Evolutionary conservation across 1,140 invertebrate genomes (phyloP).

Genomic region (Drosophila tristis): DNA sequence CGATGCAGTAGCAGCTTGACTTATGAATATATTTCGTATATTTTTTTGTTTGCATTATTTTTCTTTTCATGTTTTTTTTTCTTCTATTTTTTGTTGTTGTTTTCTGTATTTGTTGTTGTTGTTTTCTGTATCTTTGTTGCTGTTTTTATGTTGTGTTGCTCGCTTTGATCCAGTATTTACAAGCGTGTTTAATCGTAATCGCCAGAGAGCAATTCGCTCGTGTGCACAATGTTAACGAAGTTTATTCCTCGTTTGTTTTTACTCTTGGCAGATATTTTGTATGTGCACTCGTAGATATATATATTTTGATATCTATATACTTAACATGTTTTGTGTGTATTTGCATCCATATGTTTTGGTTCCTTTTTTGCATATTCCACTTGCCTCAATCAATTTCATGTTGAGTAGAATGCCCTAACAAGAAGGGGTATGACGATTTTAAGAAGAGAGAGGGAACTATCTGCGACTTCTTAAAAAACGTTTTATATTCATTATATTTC

Average conservation of each 20-base stretch:
- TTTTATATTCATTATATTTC: no score
- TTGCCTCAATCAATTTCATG: constrained; percentile 67
- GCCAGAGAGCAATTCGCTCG: constrained; percentile 45
- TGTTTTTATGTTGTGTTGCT: no score
- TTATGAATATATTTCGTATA: constrained; percentile 30
- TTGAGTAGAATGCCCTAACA: constrained; percentile 8
- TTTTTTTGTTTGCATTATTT: constrained; percentile 32
- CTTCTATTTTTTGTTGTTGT: constrained; percentile 1
- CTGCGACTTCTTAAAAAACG: no score
- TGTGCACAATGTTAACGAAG: constrained; percentile 48
- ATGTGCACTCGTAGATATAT: constrained; percentile 10
- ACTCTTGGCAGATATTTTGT: constrained; percentile 5
- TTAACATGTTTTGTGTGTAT: constrained; percentile 7
- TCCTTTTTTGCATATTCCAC: constrained; percentile 45
- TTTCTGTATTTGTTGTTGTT: constrained; percentile 3
- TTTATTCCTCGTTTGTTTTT: constrained; percentile 18
- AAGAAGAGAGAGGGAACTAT: no score
- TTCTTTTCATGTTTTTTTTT: constrained; percentile 11
- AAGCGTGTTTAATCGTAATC: constrained; percentile 79
- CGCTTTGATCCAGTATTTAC: constrained; percentile 66
- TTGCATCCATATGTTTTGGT: constrained; percentile 9
- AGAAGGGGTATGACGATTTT: no score
- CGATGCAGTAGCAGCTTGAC: constrained; percentile 51
- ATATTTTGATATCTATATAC: constrained; percentile 1
- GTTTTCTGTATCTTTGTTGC: constrained; percentile 7